Conservation (phyloP, 2,113 vertebrate species). For the Ceyx cyanopectus region DNA sequence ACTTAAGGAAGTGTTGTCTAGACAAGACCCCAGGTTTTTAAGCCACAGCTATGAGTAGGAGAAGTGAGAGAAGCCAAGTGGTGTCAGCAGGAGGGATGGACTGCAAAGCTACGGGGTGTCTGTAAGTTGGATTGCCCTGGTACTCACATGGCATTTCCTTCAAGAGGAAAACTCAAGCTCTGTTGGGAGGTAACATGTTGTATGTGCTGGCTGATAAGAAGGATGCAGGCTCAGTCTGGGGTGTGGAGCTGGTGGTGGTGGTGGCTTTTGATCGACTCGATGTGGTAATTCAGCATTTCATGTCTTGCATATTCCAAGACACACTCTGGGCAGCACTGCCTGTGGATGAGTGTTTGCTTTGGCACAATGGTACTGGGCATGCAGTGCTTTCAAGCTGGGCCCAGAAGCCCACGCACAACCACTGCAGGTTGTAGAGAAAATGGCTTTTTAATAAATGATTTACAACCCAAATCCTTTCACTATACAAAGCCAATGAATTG, state of each 20-base stretch:
- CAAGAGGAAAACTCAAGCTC: background rate
- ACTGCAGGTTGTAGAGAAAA: background rate
- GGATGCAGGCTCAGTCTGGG: background rate
- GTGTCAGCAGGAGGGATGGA: constrained; percentile 1
- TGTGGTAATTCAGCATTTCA: rapidly evolving
- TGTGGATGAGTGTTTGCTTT: background rate
- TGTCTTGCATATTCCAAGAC: background rate
- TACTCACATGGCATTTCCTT: background rate
- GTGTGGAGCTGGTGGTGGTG: rapidly evolving
- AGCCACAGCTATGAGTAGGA: background rate
- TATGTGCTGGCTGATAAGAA: background rate
- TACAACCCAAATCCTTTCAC: background rate
- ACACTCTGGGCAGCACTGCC: rapidly evolving
- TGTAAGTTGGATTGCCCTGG: background rate
- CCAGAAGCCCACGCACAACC: background rate
- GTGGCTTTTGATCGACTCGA: rapidly evolving
- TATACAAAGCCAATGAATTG: background rate
- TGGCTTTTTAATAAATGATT: background rate
- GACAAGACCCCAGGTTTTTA: constrained; percentile 15
- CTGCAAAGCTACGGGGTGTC: background rate
- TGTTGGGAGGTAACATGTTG: background rate
- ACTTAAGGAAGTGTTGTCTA: constrained; percentile 13
- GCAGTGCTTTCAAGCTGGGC: background rate
- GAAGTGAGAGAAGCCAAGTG: background rate
- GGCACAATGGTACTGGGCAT: background rate